These are phyloP conservation scores for Indicator maculatus DNA, from an alignment of 2,113 vertebrate species.

Conservation along the genomic window DNA sequence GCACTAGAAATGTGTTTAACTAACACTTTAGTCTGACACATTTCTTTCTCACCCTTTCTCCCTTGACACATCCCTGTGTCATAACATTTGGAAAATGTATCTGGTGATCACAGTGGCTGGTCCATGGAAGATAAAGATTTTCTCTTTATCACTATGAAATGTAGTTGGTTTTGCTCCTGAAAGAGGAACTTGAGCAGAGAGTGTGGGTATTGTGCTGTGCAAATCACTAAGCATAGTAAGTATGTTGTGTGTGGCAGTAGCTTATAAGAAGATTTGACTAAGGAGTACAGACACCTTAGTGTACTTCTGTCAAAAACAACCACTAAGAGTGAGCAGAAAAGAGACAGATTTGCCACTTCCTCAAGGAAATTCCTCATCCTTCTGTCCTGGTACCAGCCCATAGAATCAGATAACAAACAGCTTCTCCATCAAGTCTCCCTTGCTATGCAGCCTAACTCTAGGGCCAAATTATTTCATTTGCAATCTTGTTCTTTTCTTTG, in stretches of 20 bases:
- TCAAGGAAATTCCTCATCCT: background rate
- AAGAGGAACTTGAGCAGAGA: background rate
- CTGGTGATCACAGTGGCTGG: background rate
- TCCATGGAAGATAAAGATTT: background rate
- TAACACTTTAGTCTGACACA: background rate
- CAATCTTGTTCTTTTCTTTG: background rate
- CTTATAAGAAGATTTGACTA: background rate
- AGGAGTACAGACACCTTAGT: background rate
- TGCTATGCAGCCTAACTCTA: background rate
- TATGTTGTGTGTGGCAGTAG: background rate
- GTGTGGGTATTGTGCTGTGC: background rate
- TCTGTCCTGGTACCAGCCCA: background rate
- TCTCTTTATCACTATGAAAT: background rate
- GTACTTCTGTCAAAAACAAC: background rate
- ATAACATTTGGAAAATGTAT: background rate
- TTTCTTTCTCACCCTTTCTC: background rate
- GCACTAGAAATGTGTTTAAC: background rate
- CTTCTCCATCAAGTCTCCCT: background rate
- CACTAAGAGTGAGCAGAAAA: background rate
- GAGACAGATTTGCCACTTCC: background rate
- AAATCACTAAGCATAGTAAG: background rate
- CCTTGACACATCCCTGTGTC: background rate
- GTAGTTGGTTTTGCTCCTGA: background rate
- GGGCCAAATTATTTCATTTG: background rate
- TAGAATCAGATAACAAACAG: background rate